phyloP scores from a whole-genome alignment of 1,140 invertebrate genomes.

The Pantala flavescens region DNA sequence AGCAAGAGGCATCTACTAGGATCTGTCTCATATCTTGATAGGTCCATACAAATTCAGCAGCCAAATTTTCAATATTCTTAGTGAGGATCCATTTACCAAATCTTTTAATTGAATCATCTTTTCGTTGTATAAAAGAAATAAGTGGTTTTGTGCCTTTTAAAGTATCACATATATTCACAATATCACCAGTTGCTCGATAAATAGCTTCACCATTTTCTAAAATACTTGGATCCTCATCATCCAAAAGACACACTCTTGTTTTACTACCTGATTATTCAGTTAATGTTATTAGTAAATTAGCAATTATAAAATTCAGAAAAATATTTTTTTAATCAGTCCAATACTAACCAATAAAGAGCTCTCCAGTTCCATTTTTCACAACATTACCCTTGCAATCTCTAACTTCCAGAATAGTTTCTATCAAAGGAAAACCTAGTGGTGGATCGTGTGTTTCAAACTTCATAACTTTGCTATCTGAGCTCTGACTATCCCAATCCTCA shows the following conservation, averaged over 20 bases:
- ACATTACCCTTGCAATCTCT: slow-evolving; percentile 28
- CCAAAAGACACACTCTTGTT: slow-evolving; percentile 47
- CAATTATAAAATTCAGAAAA: slow-evolving; percentile 21
- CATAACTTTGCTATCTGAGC: too few species aligned
- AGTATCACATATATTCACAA: slow-evolving; percentile 32
- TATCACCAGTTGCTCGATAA: slow-evolving; percentile 56
- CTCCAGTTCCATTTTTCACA: slow-evolving; percentile 36
- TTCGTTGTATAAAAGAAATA: slow-evolving; percentile 38
- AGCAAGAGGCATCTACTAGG: background rate
- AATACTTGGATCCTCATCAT: slow-evolving; percentile 37
- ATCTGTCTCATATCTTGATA: background rate
- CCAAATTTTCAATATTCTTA: slow-evolving; percentile 43
- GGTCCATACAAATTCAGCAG: slow-evolving; percentile 28
- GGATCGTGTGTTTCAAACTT: slow-evolving; percentile 19
- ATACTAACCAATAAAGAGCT: slow-evolving; percentile 41
- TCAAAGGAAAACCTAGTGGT: slow-evolving; percentile 46
- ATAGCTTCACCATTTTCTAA: slow-evolving; percentile 31
- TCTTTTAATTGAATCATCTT: slow-evolving; percentile 58
- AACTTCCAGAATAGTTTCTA: slow-evolving; percentile 49
- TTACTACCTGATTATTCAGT: slow-evolving; percentile 42
- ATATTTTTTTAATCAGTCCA: slow-evolving; percentile 13
- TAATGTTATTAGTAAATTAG: slow-evolving; percentile 23
- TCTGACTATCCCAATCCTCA: too few species aligned
- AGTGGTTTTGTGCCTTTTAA: slow-evolving; percentile 16
- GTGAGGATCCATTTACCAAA: slow-evolving; percentile 58